Base-by-base conservation (phyloP, 2,113 vertebrate genomes). In the Lanius collurio region DNA sequence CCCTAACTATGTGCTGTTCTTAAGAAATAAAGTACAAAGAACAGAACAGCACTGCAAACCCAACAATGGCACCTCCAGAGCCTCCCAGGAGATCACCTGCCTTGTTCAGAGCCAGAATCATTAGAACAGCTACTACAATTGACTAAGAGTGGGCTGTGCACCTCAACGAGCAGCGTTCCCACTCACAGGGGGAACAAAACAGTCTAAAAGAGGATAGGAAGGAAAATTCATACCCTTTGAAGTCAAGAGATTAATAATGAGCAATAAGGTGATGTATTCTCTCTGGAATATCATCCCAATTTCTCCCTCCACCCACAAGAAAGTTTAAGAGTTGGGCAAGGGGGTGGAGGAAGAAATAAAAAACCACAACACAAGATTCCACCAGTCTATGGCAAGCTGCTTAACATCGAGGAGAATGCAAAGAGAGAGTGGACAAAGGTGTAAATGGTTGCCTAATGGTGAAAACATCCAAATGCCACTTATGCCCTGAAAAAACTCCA, bases 61-160 rank as follows among this genome's bases (percentile, higher is more conserved):
- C 35, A 89, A 60, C 8, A 5, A 76, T 28, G 49, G 73, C 47
- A 93, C 41, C 74, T 78, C 62, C 74, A 87, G 65, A 87, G 56
- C 27, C 84, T 94, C 94, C 87, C 93, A 94, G 81, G 87, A 94
- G 92, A 93, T 82, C 56, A 82, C 16, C 47, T 23, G 0, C 1
- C 74, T 82, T 87, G 57, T 47, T 96, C 87, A 60, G 89, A 69
- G 24, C 27, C 74, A 85, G 87, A 89, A 87, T 68, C 39, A 20
- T 77, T 76, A 77, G 49, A 91, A 92, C 20, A 95, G 59, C 71
- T 91, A 71, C 74, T 33, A 89, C 89, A 88, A 73, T 15, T 68
- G 67, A 90, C 59, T 93, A 90, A 67, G 80, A 96, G 65, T 74
- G 56, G 81, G 89, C 52, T 89, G 87, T 46, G 87, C 91, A 49